Evolutionary conservation across 2,113 vertebrate species (phyloP).

Genomic region (Falcunculus frontatus): DNA sequence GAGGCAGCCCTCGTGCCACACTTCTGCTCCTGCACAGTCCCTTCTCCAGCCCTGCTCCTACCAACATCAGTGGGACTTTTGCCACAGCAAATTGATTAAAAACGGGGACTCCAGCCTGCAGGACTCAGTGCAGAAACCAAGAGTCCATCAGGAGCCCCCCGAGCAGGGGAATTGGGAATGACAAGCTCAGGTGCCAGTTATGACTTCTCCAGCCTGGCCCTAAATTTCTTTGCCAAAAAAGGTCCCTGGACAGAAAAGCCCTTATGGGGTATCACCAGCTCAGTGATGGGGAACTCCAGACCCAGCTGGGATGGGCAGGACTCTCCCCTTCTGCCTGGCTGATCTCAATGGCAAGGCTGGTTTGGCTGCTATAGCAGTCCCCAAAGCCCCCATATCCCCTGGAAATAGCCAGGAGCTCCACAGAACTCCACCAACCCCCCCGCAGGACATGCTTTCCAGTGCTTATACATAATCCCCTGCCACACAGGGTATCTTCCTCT

Average conservation of each 20-base stretch:
- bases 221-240: neutral
- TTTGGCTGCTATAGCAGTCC: neutral
- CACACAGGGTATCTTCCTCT: conserved; percentile 65
- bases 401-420: neutral
- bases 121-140: neutral
- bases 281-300: fast-evolving
- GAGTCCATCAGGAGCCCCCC: neutral
- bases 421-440: neutral
- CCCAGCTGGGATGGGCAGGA: neutral
- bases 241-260: neutral
- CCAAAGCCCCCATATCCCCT: neutral
- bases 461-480: neutral
- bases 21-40: neutral
- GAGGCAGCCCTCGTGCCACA: fast-evolving
- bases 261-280: fast-evolving
- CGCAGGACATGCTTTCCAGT: neutral
- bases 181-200: neutral
- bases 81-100: neutral
- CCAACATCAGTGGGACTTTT: fast-evolving
- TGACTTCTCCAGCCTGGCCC: neutral
- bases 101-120: neutral
- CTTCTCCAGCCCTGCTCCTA: neutral
- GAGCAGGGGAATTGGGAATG: neutral
- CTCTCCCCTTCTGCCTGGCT: neutral
- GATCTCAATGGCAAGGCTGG: fast-evolving